Conservation (phyloP, 2,797 vertebrate species). For the Pseudomugil gertrudae region DNA sequence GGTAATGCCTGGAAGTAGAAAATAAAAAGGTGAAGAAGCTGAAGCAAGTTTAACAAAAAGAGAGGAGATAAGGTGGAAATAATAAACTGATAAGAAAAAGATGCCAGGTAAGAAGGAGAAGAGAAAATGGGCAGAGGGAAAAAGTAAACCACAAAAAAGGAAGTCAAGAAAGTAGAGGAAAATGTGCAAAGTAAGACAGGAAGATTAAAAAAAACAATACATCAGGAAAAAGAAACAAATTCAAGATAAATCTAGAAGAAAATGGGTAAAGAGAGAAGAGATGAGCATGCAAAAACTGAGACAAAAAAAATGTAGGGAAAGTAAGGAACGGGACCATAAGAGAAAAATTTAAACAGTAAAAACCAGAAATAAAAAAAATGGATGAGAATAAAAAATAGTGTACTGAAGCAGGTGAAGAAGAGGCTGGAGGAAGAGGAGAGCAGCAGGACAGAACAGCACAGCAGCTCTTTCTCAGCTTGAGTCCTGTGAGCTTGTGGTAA, state of each 20-base stretch:
- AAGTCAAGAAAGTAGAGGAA: not conserved
- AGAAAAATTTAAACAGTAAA: not conserved
- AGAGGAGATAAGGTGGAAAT: not conserved
- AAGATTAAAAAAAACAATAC: not conserved
- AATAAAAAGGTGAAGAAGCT: not conserved
- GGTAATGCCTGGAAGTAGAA: no score
- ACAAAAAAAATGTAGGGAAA: not conserved
- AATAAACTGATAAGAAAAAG: not conserved
- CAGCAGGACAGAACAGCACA: conserved; percentile 20
- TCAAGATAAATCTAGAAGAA: not conserved
- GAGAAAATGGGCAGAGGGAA: not conserved
- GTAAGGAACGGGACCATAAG: not conserved
- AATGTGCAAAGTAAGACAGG: not conserved
- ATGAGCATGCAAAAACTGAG: no score
- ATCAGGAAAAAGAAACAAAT: no score
- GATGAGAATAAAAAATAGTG: not conserved
- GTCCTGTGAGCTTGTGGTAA: conserved; percentile 55
- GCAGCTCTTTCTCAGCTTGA: conserved; percentile 27
- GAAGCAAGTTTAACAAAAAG: not conserved
- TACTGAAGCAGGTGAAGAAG: conserved; percentile 6
- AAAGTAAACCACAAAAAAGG: no score
- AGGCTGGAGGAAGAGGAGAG: conserved; percentile 1
- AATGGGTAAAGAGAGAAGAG: not conserved
- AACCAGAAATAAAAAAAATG: not conserved
- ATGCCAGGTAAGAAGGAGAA: not conserved